Percentiles rank a stretch among this genome's conserved stretches.
Conservation (phyloP, 2,797 vertebrate species). For the Triplophysa yarkandensis region DNA sequence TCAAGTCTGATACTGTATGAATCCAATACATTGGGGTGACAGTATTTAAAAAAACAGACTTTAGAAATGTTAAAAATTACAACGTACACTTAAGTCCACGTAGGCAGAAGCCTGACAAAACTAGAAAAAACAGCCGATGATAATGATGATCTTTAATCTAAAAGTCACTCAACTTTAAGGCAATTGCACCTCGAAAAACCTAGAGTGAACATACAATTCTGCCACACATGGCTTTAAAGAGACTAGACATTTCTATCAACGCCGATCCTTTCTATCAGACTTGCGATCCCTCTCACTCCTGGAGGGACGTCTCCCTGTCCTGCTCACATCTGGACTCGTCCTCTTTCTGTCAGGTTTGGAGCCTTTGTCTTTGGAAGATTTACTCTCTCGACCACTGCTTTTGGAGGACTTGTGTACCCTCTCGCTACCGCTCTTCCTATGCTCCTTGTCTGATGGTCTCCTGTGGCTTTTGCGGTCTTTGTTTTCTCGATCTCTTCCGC, state of each 20-base stretch:
- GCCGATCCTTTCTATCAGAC: constrained; percentile 96
- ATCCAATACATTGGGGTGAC: constrained; percentile 4
- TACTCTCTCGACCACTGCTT: constrained; percentile 81
- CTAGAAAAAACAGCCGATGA: constrained; percentile 19
- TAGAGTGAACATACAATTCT: constrained; percentile 8
- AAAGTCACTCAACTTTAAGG: constrained; percentile 43
- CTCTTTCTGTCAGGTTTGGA: constrained; percentile 82
- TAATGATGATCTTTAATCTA: constrained; percentile 65
- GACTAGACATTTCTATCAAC: constrained; percentile 65
- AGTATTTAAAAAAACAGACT: constrained; percentile 28
- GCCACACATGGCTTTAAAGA: constrained; percentile 29
- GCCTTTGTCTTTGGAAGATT: constrained; percentile 86
- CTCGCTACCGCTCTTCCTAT: constrained; percentile 74
- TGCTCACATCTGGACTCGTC: constrained; percentile 82
- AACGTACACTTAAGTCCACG: constrained; percentile 76
- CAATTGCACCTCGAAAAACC: constrained; percentile 1
- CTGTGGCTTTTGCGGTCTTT: constrained; percentile 83
- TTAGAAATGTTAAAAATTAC: constrained; percentile 65
- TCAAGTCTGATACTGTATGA: not conserved
- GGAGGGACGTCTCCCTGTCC: constrained; percentile 85
- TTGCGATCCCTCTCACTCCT: constrained; percentile 93
- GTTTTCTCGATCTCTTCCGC: constrained; percentile 79
- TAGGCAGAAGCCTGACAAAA: constrained; percentile 77
- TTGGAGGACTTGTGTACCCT: constrained; percentile 85
- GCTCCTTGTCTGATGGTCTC: constrained; percentile 81